Percentiles rank a stretch among this genome's conserved stretches.
Conservation (phyloP, 2,797 vertebrate genomes). For the Pangasius larnaudii region DNA sequence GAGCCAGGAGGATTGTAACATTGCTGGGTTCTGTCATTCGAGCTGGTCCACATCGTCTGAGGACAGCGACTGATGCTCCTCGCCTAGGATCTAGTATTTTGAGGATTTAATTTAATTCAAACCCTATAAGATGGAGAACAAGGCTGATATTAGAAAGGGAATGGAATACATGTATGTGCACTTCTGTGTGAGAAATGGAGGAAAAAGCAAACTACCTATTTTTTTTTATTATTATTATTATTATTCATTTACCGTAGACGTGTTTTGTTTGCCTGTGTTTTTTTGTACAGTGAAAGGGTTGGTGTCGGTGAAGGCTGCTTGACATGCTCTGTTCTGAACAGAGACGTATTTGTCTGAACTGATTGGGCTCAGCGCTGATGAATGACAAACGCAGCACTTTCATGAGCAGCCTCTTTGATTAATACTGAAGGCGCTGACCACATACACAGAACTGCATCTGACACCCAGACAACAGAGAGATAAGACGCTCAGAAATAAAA, state of each 20-base stretch:
- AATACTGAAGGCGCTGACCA: conserved; percentile 1
- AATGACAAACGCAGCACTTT: conserved; percentile 33
- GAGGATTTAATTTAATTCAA: no score
- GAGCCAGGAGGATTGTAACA: neutral
- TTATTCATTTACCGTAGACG: neutral
- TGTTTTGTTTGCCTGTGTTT: neutral
- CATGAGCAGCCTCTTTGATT: conserved; percentile 27
- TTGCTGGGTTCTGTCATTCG: neutral
- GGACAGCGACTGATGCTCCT: neutral
- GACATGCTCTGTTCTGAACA: conserved; percentile 1
- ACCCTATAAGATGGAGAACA: neutral
- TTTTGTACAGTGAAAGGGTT: neutral
- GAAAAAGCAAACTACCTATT: neutral
- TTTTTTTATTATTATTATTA: neutral
- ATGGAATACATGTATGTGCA: neutral
- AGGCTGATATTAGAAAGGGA: neutral
- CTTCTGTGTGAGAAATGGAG: neutral
- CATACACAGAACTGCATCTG: conserved; percentile 11
- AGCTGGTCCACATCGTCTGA: neutral
- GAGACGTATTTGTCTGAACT: conserved; percentile 25
- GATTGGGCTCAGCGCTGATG: conserved; percentile 34
- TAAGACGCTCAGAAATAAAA: neutral
- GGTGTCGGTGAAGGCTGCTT: conserved; percentile 1
- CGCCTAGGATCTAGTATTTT: neutral
- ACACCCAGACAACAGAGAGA: conserved; percentile 18